These are phyloP conservation scores for Entomobrya multifasciata DNA, from an alignment of 2,888 invertebrate genomes.

Conservation along the genomic window DNA sequence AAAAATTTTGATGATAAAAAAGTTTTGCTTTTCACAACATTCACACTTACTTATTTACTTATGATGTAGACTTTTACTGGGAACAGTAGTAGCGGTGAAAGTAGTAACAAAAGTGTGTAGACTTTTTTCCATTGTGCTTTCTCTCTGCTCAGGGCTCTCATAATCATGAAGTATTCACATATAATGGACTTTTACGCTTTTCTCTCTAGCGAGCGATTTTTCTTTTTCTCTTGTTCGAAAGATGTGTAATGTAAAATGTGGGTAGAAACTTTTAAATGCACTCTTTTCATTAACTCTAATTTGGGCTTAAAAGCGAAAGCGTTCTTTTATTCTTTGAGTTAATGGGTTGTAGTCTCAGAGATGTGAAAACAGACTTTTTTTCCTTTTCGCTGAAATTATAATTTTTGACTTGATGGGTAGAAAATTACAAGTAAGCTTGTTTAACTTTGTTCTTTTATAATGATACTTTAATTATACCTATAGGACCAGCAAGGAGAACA, in stretches of 20 bases:
- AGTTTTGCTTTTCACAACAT: not conserved
- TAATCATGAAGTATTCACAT: conserved; percentile 59
- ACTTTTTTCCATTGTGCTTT: not conserved
- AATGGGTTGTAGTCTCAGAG: too few relatives aligned
- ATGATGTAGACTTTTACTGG: not conserved
- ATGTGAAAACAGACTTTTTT: too few relatives aligned
- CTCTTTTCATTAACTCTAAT: conserved; percentile 35
- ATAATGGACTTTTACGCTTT: conserved; percentile 41
- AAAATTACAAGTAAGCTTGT: too few relatives aligned
- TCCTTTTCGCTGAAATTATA: too few relatives aligned
- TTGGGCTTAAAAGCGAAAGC: conserved; percentile 22
- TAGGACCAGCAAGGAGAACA: conserved; percentile 96
- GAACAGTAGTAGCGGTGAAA: not conserved
- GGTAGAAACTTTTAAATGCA: not conserved
- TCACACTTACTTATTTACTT: conserved; percentile 2
- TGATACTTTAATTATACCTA: conserved; percentile 59
- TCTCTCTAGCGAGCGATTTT: not conserved
- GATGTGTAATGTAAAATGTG: conserved; percentile 4
- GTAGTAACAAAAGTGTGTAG: not conserved
- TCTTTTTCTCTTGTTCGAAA: not conserved
- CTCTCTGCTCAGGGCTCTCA: not conserved
- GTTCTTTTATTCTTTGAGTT: conserved; percentile 29
- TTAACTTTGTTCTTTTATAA: not conserved
- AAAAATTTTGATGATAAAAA: conserved; percentile 28
- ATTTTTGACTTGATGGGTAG: too few relatives aligned